Base-by-base conservation (phyloP, 2,888 invertebrate genomes). In the Microctonus brassicae region DNA sequence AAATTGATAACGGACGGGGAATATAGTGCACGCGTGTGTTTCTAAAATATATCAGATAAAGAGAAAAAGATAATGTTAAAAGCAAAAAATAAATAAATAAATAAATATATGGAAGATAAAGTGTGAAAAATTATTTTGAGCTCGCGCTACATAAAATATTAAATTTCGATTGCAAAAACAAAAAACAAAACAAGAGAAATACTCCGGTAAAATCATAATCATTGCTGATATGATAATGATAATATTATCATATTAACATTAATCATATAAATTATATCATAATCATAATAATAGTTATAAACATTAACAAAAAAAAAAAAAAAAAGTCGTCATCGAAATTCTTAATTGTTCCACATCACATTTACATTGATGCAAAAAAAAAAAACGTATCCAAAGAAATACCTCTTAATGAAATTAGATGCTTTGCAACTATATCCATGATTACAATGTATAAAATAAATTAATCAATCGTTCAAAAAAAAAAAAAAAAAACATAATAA, bases 201-300 rank as follows among this genome's bases (percentile, higher is more conserved):
- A 47, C 39, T 60, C 26, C 26, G 53, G 20, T 34, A 29, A 58
- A 29, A 9, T 33, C 64, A 68, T 68, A 58, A 63, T 69, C 33
- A 58, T 64, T 70, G 58, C 34, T 58, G 20, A 70, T 70, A n/a
- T n/a, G n/a, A n/a, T n/a, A n/a, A n/a, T n/a, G n/a, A n/a, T n/a
- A 70, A 58, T 39, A 66, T 64, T 57, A 70, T 42, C 47, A 70
- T 70, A 64, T 64, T 52, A 60, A 60, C 60, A 36, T 34, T 64
- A 42, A 33, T 33, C 58, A 26, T 58, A 58, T 58, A 58, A 64
- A 47, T 64, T 42, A 47, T 47, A 64, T 64, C 52, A 33, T 64
- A 64, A 29, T 52, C 29, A 64, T 33, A 55, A 64, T 70, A 70
- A 64, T 70, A 70, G 47, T 20, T 58, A 33, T 61, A 52, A 47